These are phyloP conservation scores for Eupithecia pulchellata DNA, from an alignment of 2,888 invertebrate species.

Conservation along the genomic window DNA sequence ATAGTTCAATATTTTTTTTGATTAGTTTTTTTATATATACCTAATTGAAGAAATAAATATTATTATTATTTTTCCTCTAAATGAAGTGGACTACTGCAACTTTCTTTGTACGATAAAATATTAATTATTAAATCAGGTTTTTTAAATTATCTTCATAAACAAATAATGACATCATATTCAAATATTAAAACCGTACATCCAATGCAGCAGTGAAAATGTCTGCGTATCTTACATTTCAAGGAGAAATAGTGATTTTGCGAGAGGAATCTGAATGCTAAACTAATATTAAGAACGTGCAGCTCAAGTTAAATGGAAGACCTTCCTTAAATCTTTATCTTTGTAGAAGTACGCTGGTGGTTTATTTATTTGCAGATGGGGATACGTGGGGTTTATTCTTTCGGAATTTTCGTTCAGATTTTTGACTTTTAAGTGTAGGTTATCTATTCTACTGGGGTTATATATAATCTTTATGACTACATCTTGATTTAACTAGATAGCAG, in stretches of 20 bases:
- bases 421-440: background rate
- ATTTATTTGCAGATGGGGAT: background rate
- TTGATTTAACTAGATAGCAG: no score
- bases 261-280: conserved; percentile 10
- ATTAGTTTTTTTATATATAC: no score
- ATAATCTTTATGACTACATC: no score
- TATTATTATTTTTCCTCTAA: no score
- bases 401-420: background rate
- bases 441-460: no score
- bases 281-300: conserved; percentile 13
- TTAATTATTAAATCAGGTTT: no score
- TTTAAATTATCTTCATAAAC: background rate
- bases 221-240: conserved; percentile 5
- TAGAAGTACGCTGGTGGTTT: background rate
- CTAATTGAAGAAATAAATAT: no score
- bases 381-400: background rate
- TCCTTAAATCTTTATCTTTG: conserved; percentile 1
- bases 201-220: conserved; percentile 10
- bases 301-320: background rate
- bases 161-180: background rate
- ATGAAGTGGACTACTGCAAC: no score
- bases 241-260: conserved; percentile 4
- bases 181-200: background rate
- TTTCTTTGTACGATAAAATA: no score
- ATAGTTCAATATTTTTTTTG: no score